Evolutionary conservation across 1,140 invertebrate genomes (phyloP), one percentile per base, ranked within the genome.

Genomic region (Aphis gossypii): DNA sequence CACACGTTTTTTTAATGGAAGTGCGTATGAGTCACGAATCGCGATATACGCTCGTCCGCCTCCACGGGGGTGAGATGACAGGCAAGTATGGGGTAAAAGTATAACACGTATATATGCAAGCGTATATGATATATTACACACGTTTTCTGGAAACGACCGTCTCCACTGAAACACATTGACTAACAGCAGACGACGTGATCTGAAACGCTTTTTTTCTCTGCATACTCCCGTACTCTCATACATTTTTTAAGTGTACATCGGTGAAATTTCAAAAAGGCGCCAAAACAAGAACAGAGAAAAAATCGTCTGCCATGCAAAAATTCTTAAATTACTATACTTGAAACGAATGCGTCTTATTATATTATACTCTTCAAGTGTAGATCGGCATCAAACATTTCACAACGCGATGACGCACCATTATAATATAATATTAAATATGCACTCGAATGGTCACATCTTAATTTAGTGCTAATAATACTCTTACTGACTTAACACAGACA

Each of bases 1-100:
- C 91, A 48, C 68, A 83, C 91, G 60, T 92, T 83, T 83, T 48
- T 68, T 82, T 82, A 92, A 92, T 83, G 68, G 91, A 92, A 92
- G 41, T 83, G 68, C 44, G 44, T 46, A 44, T 92, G 90, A 92
- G 60, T 92, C 90, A 92, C 41, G 89, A 76, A 89, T 35, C 25
- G n/a, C 86, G 86, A 20, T 51, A 48, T 88, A 48, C 21, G 25
- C 11, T 20, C n/a, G 48, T 35, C 30, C 41, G 84, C 25, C 41
- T 41, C 60, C 60, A n/a, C 14, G 30, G 60, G 60, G 30, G 60
- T n/a, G 60, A n/a, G 30, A 76, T 6, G 60, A 76, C 60, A 60
- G 25, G 9, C 56, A 30, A 60, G 44, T 48, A n/a, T 51, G 7
- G 25, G 46, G n/a, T 54, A 30, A 56, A 41, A 41, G 54, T 60